Conservation (phyloP, 2,888 invertebrate species). For the Zygothrica quintamaculata region DNA sequence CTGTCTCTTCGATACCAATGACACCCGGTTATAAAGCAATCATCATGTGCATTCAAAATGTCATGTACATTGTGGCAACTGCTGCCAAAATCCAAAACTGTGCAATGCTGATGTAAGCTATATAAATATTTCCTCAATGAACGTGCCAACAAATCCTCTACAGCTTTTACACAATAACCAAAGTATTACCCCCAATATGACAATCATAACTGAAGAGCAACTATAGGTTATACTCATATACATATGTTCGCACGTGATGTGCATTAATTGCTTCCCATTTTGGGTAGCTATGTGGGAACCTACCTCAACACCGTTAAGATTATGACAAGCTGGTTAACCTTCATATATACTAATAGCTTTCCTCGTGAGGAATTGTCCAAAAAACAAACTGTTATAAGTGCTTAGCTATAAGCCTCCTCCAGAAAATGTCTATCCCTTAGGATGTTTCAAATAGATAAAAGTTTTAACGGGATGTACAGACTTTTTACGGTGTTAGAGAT, state of each 20-base stretch:
- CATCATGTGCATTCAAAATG: conserved; percentile 8
- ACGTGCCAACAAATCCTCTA: conserved; percentile 72
- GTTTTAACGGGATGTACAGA: too few relatives aligned
- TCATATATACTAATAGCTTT: conserved; percentile 2
- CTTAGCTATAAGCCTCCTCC: too few relatives aligned
- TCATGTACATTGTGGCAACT: conserved; percentile 60
- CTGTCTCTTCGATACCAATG: conserved; percentile 49
- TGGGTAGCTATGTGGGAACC: conserved; percentile 34
- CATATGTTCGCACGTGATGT: conserved; percentile 48
- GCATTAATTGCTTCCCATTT: conserved; percentile 53
- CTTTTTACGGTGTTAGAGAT: too few relatives aligned
- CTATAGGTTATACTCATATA: not conserved
- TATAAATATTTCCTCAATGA: conserved; percentile 61
- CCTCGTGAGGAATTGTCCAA: too few relatives aligned
- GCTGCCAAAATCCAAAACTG: conserved; percentile 56
- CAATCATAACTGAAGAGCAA: conserved; percentile 58
- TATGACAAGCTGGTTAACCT: conserved; percentile 26
- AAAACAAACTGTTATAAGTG: too few relatives aligned
- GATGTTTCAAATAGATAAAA: too few relatives aligned
- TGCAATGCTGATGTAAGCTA: conserved; percentile 55
- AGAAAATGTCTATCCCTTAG: too few relatives aligned
- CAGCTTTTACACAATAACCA: conserved; percentile 52
- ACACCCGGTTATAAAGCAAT: conserved; percentile 62
- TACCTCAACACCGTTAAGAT: conserved; percentile 45
- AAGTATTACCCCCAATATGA: too few relatives aligned